Base-by-base conservation (phyloP, 2,797 vertebrate species). In the Lates japonicus region DNA sequence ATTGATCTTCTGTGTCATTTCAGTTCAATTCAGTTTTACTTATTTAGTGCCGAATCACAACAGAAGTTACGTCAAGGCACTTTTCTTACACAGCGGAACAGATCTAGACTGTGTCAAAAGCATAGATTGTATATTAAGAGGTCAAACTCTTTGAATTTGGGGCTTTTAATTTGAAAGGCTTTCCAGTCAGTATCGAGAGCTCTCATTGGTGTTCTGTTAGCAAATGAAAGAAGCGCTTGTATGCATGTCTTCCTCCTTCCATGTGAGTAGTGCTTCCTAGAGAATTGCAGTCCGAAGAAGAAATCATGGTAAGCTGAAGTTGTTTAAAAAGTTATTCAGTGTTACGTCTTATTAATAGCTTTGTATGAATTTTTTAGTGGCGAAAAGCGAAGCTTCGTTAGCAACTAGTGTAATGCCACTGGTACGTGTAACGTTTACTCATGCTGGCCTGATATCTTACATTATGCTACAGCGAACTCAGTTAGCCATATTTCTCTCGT, bases 291-390 rank as follows among this genome's bases (percentile, higher is more conserved):
- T 9, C 57, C 31, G 29, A 46, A 63, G 20, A 58, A 51, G 14
- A 51, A 35, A 92, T 17, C 81, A 94, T 94, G 93, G 93, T 94
- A 66, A 88, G 91, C 83, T 13, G 44, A 22, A 13, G 11, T 20
- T 4, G 0, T 14, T 22, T 13, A 3, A 1, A 1, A 7, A 20
- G 3, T 16, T 46, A 44, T 44, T 8, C 19, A 39, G 17, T n/a
- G 52, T 52, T 6, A 2, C 7, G 33, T 59, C 17, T 37, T 4
- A 54, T 29, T 4, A 49, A 14, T 17, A 20, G 14, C 29, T 57
- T 4, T 7, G 2, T 60, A 3, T 41, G 4, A 46, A 37, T 37
- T 37, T 9, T 35, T 20, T 37, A 12, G 33, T 1, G 1, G 20
- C 7, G 11, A 16, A 41, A 2, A 14, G 8, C 13, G 14, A 3